phyloP scores from a whole-genome alignment of 2,797 vertebrate species.

The Gymnoscopelus braueri region DNA sequence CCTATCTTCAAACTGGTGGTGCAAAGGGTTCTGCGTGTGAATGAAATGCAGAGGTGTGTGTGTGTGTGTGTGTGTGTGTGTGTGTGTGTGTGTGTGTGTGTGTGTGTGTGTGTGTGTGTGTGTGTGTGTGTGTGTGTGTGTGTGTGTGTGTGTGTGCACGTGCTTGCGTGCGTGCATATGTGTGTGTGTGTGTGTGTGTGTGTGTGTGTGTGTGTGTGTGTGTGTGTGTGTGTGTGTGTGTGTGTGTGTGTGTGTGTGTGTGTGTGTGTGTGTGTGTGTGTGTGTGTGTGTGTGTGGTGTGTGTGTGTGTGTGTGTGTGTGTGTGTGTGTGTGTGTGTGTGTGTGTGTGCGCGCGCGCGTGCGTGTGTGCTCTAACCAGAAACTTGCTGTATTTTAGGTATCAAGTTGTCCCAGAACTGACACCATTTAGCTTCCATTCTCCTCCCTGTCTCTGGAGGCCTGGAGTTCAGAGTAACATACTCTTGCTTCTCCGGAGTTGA shows the following conservation, averaged over 20 bases:
- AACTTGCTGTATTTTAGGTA: slow-evolving; percentile 84
- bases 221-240: not conserved
- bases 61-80: slow-evolving; percentile 6
- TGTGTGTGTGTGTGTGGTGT: not conserved
- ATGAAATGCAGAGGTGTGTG: not conserved
- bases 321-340: slow-evolving; percentile 5
- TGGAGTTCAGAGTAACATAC: slow-evolving; percentile 83
- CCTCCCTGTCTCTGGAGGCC: slow-evolving; percentile 63
- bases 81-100: slow-evolving; percentile 5
- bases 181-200: slow-evolving; percentile 2
- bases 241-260: slow-evolving; percentile 5
- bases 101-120: not conserved
- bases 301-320: slow-evolving; percentile 2
- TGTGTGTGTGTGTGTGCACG: not conserved
- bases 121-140: not conserved
- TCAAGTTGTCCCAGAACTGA: slow-evolving; percentile 86
- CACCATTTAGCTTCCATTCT: slow-evolving; percentile 84
- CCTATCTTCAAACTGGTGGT: not conserved
- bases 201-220: not conserved
- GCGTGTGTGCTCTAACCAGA: slow-evolving; percentile 82
- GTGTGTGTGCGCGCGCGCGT: not conserved
- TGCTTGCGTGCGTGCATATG: not conserved
- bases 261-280: slow-evolving; percentile 5
- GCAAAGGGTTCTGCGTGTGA: slow-evolving; percentile 1
- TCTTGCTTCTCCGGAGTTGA: slow-evolving; percentile 81